These are phyloP conservation scores for Limnothrissa miodon DNA, from an alignment of 2,113 vertebrate species.

Conservation along the genomic window DNA sequence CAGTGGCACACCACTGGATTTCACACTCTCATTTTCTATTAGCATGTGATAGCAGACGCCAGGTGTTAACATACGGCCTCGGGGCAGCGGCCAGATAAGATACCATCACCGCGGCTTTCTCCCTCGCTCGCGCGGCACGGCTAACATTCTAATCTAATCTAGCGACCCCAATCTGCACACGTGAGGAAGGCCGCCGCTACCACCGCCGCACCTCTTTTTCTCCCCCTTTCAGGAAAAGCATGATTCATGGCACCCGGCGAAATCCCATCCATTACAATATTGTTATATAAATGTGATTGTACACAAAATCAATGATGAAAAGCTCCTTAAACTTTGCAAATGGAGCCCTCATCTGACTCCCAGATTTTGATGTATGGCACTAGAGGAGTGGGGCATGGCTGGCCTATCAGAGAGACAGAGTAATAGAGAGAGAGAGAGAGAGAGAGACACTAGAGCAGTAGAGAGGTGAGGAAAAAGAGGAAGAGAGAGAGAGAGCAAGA, in stretches of 20 bases:
- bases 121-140: background rate
- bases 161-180: background rate
- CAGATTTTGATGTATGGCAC: constrained; percentile 7
- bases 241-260: background rate
- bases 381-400: background rate
- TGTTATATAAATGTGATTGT: constrained; percentile 19
- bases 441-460: background rate
- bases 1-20: background rate
- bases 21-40: constrained; percentile 1
- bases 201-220: background rate
- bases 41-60: background rate
- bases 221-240: background rate
- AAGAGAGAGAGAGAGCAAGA: background rate
- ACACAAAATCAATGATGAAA: constrained; percentile 20
- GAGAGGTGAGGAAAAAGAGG: background rate
- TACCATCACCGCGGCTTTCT: background rate
- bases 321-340: constrained; percentile 20
- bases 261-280: constrained; percentile 18
- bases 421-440: background rate
- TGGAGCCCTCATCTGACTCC: constrained; percentile 19
- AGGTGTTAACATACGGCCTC: background rate
- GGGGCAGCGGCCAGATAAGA: background rate
- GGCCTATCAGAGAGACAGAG: background rate
- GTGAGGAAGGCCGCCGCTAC: background rate
- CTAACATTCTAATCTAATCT: constrained; percentile 2